phyloP scores from a whole-genome alignment of 2,113 vertebrate species.

The Periophthalmus modestus region DNA sequence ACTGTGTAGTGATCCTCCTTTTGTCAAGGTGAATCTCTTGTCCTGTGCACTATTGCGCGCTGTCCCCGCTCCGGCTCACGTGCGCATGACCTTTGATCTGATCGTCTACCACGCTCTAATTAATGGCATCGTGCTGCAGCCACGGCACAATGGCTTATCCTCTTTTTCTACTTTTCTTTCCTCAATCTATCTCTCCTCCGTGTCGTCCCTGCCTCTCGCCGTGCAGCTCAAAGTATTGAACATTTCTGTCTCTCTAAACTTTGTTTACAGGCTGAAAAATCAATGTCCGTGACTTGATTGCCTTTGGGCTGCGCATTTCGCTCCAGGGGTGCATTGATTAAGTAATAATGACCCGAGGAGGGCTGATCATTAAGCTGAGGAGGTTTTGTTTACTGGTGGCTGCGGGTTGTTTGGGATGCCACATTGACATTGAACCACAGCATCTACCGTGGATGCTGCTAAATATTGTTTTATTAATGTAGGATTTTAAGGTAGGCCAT shows the following conservation, averaged over 20 bases:
- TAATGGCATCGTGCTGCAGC: conserved; percentile 68
- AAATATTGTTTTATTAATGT: conserved; percentile 16
- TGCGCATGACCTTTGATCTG: conserved; percentile 93
- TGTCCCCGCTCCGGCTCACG: conserved; percentile 82
- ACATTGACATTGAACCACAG: conserved; percentile 54
- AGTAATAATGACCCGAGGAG: conserved; percentile 90
- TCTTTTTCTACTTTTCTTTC: conserved; percentile 48
- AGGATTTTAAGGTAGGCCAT: background rate
- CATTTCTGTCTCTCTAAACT: conserved; percentile 81
- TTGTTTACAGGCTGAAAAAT: conserved; percentile 83
- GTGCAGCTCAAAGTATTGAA: conserved; percentile 69
- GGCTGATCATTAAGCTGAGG: conserved; percentile 80
- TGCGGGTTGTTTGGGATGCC: conserved; percentile 55
- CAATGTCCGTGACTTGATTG: conserved; percentile 82
- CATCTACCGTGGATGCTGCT: conserved; percentile 19
- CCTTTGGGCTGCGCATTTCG: conserved; percentile 80
- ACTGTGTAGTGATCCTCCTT: conserved; percentile 59
- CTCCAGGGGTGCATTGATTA: conserved; percentile 90
- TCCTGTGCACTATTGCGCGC: conserved; percentile 76
- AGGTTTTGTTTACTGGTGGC: conserved; percentile 71
- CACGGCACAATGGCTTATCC: conserved; percentile 58
- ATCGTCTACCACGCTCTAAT: conserved; percentile 80
- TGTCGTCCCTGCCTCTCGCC: conserved; percentile 28
- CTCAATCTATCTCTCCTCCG: conserved; percentile 32
- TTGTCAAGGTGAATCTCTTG: conserved; percentile 79